Evolutionary conservation across 2,113 vertebrate species (phyloP).

Genomic region (Pterocles burchelli): DNA sequence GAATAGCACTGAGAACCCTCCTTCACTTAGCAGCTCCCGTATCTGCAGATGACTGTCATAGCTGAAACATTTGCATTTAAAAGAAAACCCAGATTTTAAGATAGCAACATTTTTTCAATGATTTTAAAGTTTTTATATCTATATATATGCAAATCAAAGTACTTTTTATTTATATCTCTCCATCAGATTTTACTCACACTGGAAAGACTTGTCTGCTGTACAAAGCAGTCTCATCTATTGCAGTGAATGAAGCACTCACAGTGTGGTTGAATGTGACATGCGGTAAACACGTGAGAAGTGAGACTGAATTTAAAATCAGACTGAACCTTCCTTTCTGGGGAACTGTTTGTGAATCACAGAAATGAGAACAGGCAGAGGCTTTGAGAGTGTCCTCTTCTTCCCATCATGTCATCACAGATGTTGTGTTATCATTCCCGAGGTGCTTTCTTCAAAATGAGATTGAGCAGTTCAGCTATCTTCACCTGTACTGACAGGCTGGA

Average conservation of each 20-base stretch:
- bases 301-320: conserved; percentile 9
- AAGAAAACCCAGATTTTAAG: conserved; percentile 22
- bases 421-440: background rate
- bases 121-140: background rate
- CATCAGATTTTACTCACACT: conserved; percentile 18
- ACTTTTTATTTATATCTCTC: conserved; percentile 24
- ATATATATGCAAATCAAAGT: background rate
- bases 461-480: background rate
- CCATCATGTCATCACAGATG: background rate
- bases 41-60: conserved; percentile 15
- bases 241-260: background rate
- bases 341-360: background rate
- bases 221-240: background rate
- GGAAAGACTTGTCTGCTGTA: background rate
- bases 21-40: background rate
- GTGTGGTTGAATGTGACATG: background rate
- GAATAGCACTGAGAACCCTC: background rate
- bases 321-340: background rate
- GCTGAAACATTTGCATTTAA: conserved; percentile 41
- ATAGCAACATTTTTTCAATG: background rate
- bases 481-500: background rate
- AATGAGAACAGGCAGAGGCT: background rate
- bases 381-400: background rate
- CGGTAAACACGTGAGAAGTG: background rate
- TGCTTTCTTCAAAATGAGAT: background rate